A percentile compares a stretch with the other conserved stretches of the same genome.
Evolutionary conservation across 2,888 invertebrate genomes (phyloP).

Genomic region (Seira musarum): DNA sequence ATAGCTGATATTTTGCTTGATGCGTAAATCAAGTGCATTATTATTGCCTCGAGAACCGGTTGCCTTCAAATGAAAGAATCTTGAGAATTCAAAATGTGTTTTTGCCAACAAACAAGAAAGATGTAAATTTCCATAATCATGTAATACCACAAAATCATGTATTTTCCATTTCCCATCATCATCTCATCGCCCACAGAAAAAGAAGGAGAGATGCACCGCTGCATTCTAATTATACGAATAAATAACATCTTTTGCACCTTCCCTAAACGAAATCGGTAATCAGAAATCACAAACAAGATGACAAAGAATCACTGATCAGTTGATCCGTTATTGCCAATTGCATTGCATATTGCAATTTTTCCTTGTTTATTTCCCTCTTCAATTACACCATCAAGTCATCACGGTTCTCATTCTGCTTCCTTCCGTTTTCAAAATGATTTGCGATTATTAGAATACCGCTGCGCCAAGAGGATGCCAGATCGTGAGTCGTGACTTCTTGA

Average conservation of each 20-base stretch:
- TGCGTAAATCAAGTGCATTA: not conserved
- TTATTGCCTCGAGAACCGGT: not conserved
- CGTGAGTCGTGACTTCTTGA: not conserved
- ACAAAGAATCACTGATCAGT: not conserved
- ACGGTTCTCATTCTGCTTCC: not conserved
- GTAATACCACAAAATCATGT: constrained; percentile 1
- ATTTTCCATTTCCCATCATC: too few species aligned
- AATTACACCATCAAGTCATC: not conserved
- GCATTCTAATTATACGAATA: not conserved
- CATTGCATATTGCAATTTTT: too few species aligned
- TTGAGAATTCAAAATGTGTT: constrained; percentile 11
- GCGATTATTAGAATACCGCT: not conserved
- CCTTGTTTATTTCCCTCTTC: too few species aligned
- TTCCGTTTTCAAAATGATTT: constrained; percentile 9
- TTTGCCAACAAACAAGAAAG: not conserved
- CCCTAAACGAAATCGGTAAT: too few species aligned
- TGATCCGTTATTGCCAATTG: too few species aligned
- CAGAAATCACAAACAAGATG: not conserved
- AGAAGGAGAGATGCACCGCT: constrained; percentile 6
- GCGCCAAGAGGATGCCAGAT: not conserved
- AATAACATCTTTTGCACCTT: not conserved
- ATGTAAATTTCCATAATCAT: constrained; percentile 36
- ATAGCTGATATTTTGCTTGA: not conserved
- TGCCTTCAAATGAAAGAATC: not conserved
- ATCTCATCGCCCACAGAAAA: not conserved